Conservation (phyloP, 2,888 invertebrate genomes). For the Amphipoea oculea region DNA sequence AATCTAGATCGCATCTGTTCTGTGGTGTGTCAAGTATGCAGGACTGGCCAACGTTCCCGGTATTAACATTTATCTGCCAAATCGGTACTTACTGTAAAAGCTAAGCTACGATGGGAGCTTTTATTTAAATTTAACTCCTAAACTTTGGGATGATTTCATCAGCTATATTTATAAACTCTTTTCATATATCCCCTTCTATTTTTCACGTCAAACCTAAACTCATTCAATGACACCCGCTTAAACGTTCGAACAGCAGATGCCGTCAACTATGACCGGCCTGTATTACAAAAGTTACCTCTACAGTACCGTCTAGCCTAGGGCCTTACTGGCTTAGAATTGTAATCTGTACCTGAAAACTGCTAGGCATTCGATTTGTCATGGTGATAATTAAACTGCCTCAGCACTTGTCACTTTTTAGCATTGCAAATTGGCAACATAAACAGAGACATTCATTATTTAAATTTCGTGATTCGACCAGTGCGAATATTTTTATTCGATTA, state of each 20-base stretch:
- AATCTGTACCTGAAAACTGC: constrained; percentile 11
- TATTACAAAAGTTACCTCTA: no score
- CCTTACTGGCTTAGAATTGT: background rate
- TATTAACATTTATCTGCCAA: constrained; percentile 1
- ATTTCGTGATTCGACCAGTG: background rate
- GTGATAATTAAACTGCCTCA: background rate
- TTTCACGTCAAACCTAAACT: no score
- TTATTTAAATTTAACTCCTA: no score
- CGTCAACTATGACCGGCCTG: no score
- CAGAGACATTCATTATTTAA: background rate
- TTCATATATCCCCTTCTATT: no score
- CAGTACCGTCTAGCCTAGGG: background rate
- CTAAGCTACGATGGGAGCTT: no score
- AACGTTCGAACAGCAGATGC: no score
- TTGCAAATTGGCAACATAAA: background rate
- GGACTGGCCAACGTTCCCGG: background rate
- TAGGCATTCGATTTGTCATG: constrained; percentile 5
- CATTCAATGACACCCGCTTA: no score
- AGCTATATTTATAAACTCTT: no score
- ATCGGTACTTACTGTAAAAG: background rate
- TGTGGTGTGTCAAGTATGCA: background rate
- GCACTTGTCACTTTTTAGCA: background rate
- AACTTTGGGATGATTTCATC: no score
- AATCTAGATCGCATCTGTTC: constrained; percentile 29
- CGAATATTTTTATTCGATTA: background rate